Evolutionary conservation across 2,888 invertebrate species (phyloP).

Genomic region (Watsonalla cultraria): DNA sequence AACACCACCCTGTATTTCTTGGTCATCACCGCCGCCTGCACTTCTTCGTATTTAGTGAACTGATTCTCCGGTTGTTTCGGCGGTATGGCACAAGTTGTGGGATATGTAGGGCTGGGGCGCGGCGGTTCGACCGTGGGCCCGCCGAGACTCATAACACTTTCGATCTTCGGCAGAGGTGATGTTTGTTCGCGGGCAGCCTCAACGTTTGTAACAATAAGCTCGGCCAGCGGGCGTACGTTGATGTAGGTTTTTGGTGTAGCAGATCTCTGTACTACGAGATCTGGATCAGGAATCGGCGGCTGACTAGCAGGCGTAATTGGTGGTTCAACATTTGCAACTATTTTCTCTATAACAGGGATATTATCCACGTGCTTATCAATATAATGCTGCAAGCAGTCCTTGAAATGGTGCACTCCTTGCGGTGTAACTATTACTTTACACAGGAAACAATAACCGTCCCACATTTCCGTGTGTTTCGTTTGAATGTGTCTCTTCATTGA

Average conservation of each 20-base stretch:
- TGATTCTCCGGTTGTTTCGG: conserved; percentile 17
- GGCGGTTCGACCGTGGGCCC: conserved; percentile 18
- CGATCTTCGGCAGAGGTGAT: conserved; percentile 58
- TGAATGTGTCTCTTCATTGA: conserved; percentile 69
- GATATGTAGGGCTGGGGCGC: conserved; percentile 26
- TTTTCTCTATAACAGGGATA: conserved; percentile 48
- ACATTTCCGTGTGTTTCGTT: conserved; percentile 57
- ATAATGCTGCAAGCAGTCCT: conserved; percentile 63
- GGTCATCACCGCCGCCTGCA: conserved; percentile 50
- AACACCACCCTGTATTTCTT: conserved; percentile 61
- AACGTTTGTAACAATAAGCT: conserved; percentile 42
- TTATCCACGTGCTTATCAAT: conserved; percentile 63
- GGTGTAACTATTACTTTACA: conserved; percentile 69
- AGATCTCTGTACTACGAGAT: conserved; percentile 9
- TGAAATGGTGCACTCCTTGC: conserved; percentile 52
- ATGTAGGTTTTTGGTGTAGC: conserved; percentile 35
- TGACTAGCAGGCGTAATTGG: conserved; percentile 11
- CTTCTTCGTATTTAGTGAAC: conserved; percentile 49
- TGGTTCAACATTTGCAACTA: conserved; percentile 4
- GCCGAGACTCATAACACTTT: conserved; percentile 76
- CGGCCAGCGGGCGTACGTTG: conserved; percentile 60
- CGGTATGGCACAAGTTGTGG: conserved; percentile 7
- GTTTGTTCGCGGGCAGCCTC: conserved; percentile 10
- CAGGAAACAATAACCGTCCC: conserved; percentile 77
- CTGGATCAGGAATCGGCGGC: conserved; percentile 6